Evolutionary conservation across 2,113 vertebrate genomes (phyloP).

Genomic region (Petaurus breviceps): DNA sequence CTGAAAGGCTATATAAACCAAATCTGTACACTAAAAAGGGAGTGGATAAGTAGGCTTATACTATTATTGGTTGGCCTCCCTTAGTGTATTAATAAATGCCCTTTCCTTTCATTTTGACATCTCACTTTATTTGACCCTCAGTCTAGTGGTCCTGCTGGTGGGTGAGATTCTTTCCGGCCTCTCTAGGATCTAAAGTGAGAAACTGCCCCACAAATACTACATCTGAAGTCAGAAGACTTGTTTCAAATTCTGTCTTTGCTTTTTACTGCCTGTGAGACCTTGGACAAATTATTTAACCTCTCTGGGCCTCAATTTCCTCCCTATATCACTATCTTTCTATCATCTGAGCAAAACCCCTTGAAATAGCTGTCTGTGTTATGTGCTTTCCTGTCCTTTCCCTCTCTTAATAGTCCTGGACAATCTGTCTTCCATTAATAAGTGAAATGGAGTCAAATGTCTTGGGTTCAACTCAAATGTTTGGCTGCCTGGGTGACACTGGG

Average conservation of each 20-base stretch:
- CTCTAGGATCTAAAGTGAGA: no score
- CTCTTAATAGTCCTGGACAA: neutral
- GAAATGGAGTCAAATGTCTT: neutral
- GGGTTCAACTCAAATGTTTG: neutral
- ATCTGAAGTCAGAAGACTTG: neutral
- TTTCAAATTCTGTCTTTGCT: neutral
- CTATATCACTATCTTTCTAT: neutral
- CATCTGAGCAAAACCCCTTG: neutral
- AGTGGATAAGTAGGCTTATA: neutral
- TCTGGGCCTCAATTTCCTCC: neutral
- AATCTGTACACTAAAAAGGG: neutral
- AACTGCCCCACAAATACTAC: neutral
- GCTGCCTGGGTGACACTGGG: neutral
- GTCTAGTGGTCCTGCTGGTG: neutral
- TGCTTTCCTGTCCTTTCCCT: neutral
- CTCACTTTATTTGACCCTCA: neutral
- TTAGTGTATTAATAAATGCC: neutral
- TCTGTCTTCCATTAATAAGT: neutral
- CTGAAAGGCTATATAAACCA: neutral
- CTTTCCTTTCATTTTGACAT: neutral
- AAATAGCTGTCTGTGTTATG: neutral
- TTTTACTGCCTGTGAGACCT: neutral
- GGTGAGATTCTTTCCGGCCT: neutral
- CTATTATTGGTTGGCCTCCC: neutral
- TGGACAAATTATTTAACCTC: neutral